Base-by-base conservation (phyloP, 2,113 vertebrate genomes). In the Marcusenius ussheri region DNA sequence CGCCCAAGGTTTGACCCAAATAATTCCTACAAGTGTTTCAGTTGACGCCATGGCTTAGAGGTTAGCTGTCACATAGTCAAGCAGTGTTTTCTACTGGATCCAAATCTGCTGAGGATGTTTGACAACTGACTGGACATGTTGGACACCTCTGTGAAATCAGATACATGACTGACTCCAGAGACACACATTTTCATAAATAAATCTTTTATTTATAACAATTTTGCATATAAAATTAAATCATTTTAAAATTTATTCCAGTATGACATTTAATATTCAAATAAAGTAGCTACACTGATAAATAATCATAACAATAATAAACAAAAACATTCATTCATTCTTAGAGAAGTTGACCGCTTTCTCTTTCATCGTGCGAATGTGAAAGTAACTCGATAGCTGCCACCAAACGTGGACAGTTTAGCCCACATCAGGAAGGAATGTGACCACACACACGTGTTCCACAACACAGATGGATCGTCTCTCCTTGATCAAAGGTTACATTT, bases 221-320 rank as follows among this genome's bases (percentile, higher is more conserved):
- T 84, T 84, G 97, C 97, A 98, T 98, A 99, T 98, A 99, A 99
- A 99, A 99, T 99, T 98, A 98, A 97, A 99, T 97, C 97, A 97
- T 97, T 98, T 98, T 98, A 98, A 98, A 31, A 97, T 97, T 98
- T 98, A 99, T 99, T 99, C 98, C 98, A 99, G 98, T 98, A 99
- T 99, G 96, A 98, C 96, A 97, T 96, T 97, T 96, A 95, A 95
- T 94, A 95, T 96, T 93, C 96, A 96, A 94, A 97, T 96, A 97
- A 96, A 95, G 96, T 96, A 97, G 96, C 97, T 98, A 99, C 97
- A 97, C 96, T 89, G 97, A 99, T 99, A 99, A 99, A 99, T 99
- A 99, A 98, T 96, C 97, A 97, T 94, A 95, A 96, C 90, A 95
- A 94, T 92, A 95, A 94, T 93, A 94, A 95, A 83, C 27, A 50